A percentile compares a stretch with the other conserved stretches of the same genome.
Evolutionary conservation across 2,888 invertebrate species (phyloP).

Genomic region (Phaedon cochleariae): DNA sequence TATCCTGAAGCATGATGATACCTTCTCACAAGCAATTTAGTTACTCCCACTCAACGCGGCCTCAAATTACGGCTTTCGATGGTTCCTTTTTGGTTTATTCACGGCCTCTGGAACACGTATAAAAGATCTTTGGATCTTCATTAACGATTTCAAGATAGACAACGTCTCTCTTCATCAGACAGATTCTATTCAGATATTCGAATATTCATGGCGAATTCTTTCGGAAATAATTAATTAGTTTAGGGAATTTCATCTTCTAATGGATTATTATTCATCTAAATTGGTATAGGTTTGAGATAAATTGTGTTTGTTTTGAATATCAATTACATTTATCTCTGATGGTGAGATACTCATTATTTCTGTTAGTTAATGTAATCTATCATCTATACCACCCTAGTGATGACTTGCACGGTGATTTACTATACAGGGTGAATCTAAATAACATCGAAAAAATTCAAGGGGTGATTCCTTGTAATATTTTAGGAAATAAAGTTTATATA

Average conservation of each 20-base stretch:
- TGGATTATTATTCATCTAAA: too few species aligned
- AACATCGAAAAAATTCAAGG: too few species aligned
- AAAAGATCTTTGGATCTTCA: not conserved
- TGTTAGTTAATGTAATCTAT: not conserved
- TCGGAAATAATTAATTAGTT: not conserved
- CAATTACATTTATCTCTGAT: not conserved
- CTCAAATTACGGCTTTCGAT: conserved; percentile 10
- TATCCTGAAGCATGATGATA: conserved; percentile 17
- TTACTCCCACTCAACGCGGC: conserved; percentile 10
- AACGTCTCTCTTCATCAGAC: not conserved
- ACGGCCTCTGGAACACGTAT: not conserved
- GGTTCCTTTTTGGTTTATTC: not conserved
- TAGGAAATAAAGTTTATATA: too few species aligned
- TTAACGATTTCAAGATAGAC: not conserved
- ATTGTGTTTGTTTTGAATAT: not conserved
- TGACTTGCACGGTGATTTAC: not conserved
- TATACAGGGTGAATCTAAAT: not conserved
- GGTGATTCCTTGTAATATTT: too few species aligned
- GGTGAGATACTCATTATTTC: not conserved
- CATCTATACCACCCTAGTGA: not conserved
- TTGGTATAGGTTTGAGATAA: not conserved
- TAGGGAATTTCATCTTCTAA: not conserved
- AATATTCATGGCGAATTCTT: not conserved
- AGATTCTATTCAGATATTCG: not conserved
- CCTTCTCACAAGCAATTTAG: conserved; percentile 12